phyloP scores from a whole-genome alignment of 2,113 vertebrate species.

The Oostethus manadensis region DNA sequence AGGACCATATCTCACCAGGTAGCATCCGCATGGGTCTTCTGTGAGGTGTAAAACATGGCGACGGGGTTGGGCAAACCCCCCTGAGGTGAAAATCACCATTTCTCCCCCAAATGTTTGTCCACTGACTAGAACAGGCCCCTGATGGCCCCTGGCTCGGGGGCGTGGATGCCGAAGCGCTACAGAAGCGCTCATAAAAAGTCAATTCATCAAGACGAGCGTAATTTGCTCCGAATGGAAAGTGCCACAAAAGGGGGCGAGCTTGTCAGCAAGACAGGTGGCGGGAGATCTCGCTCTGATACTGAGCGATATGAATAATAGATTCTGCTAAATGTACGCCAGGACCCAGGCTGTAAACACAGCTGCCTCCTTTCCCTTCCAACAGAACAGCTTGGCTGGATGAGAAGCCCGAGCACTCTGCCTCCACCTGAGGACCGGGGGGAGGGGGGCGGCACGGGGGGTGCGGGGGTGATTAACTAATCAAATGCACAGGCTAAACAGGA shows the following conservation, averaged over 20 bases:
- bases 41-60: conserved; percentile 11
- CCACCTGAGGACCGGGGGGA: conserved; percentile 94
- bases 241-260: conserved; percentile 98
- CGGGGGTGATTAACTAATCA: conserved; percentile 77
- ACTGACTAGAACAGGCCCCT: conserved; percentile 80
- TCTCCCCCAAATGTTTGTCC: conserved; percentile 84
- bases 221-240: conserved; percentile 99
- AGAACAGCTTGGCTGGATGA: conserved; percentile 99
- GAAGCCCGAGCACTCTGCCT: conserved; percentile 83
- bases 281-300: conserved; percentile 99
- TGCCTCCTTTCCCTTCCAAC: conserved; percentile 99
- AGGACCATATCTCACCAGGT: conserved; percentile 61
- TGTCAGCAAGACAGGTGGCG: conserved; percentile 99
- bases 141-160: conserved; percentile 86
- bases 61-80: conserved; percentile 9
- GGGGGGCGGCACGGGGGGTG: background rate
- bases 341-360: conserved; percentile 99
- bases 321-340: conserved; percentile 99
- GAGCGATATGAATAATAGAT: conserved; percentile 99
- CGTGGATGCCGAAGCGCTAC: conserved; percentile 83
- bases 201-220: conserved; percentile 99
- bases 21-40: conserved; percentile 29
- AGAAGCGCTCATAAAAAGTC: conserved; percentile 98
- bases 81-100: conserved; percentile 42
- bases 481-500: conserved; percentile 73